Base-by-base conservation (phyloP, 64 coral and sea anemone species). In the Dendronephthya gigantea region DNA sequence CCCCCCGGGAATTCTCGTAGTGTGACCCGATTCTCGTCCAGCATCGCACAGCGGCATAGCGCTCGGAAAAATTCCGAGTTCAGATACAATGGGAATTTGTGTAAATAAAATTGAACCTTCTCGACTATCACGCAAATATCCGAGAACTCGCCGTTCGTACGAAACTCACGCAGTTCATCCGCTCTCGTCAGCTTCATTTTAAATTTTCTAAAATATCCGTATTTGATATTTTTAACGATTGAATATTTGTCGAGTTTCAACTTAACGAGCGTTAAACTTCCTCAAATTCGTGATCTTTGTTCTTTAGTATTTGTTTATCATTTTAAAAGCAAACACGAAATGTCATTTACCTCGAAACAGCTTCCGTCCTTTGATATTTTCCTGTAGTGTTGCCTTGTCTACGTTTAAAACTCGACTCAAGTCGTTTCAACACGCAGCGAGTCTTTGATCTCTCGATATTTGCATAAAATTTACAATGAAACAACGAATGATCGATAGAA, bases 11-110 rank as follows among this genome's bases (percentile, higher is more conserved):
- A 85, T 23, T 85, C 22, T 43, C 28, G 29, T 12, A 85, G 14
- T 0, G 9, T 59, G 13, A 85, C 83, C 19, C 83, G 19, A 35
- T 85, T 50, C 48, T 85, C 22, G 29, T 85, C 83, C 33, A 59
- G 27, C 83, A 85, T 85, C 17, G 27, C 83, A 38, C 50, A 35
- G 30, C 50, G 83, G 11, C 48, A 50, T 25, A 85, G 47, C 25
- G 83, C 83, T 37, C 55, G 27, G 83, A 85, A 85, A 33, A 85
- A 85, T 29, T 85, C 83, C 27, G 83, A 85, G 31, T 85, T 85
- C 27, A 85, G 13, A 39, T 33, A 85, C 31, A 85, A 35, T 25
- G 83, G 83, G 17, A 85, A 85, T 48, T 85, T 85, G 16, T 85
- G 83, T 35, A 85, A 43, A 23, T 51, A 27, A 58, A 85, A 85